These are phyloP conservation scores for Styela plicata DNA, from an alignment of 23 tunicate species.

Conservation along the genomic window DNA sequence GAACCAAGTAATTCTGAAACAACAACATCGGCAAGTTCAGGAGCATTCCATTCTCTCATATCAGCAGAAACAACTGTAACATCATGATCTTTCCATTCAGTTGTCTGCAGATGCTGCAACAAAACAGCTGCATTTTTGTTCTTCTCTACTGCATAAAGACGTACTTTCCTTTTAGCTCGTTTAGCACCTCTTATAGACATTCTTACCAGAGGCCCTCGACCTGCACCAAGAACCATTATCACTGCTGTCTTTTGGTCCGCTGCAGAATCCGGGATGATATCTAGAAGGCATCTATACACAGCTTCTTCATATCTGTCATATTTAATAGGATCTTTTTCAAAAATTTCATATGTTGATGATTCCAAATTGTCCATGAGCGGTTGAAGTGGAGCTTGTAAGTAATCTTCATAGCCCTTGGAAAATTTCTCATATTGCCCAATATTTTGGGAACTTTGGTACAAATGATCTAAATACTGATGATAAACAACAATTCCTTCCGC, in stretches of 20 bases:
- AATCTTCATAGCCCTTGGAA: slow-evolving; percentile 82
- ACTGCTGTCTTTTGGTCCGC: slow-evolving; percentile 22
- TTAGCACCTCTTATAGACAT: slow-evolving; percentile 72
- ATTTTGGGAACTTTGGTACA: slow-evolving; percentile 45
- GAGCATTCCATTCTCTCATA: slow-evolving; percentile 87
- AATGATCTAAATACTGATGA: slow-evolving; percentile 62
- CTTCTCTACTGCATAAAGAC: slow-evolving; percentile 95
- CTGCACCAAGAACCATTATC: slow-evolving; percentile 94
- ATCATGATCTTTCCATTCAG: slow-evolving; percentile 82
- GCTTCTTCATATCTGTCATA: slow-evolving; percentile 77
- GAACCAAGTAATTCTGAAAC: slow-evolving; percentile 98
- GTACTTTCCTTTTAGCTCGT: slow-evolving; percentile 44
- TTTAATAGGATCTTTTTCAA: slow-evolving; percentile 98
- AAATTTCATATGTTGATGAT: slow-evolving; percentile 93
- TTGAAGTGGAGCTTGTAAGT: slow-evolving; percentile 90
- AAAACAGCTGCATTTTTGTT: slow-evolving; percentile 82
- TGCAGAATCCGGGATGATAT: slow-evolving; percentile 6
- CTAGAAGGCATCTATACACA: slow-evolving; percentile 40
- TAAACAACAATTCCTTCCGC: slow-evolving; percentile 39
- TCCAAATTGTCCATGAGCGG: slow-evolving; percentile 98
- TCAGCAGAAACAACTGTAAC: slow-evolving; percentile 86
- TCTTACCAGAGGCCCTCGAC: slow-evolving; percentile 91
- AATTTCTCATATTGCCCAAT: slow-evolving; percentile 64
- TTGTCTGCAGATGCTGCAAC: slow-evolving; percentile 44
- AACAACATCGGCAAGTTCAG: slow-evolving; percentile 87